Percentiles rank a stretch among this genome's conserved stretches.
Evolutionary conservation across 2,797 vertebrate genomes (phyloP).

Genomic region (Hapalemur alaotrensis): DNA sequence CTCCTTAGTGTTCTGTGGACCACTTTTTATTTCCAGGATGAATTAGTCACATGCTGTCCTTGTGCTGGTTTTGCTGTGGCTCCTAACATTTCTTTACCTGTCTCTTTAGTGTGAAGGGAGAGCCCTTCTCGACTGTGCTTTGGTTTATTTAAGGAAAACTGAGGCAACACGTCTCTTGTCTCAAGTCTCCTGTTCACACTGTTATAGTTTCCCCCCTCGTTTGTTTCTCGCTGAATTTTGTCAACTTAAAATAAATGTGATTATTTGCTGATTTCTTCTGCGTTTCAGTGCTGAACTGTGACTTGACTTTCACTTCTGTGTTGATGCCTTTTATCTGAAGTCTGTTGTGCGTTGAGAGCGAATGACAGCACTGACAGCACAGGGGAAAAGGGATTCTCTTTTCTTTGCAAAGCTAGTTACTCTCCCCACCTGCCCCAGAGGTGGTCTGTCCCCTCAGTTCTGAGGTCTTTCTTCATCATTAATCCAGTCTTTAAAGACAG

Average conservation of each 20-base stretch:
- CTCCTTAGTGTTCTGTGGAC: rapidly evolving
- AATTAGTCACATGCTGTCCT: rapidly evolving
- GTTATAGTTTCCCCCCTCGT: not conserved
- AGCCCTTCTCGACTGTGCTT: not conserved
- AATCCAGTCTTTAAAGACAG: not conserved
- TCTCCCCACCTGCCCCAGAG: not conserved
- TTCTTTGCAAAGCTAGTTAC: not conserved
- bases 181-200: rapidly evolving
- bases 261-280: not conserved
- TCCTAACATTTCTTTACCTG: rapidly evolving
- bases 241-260: not conserved
- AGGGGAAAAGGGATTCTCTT: not conserved
- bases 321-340: not conserved
- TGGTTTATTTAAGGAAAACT: not conserved
- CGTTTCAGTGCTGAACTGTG: not conserved
- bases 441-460: not conserved
- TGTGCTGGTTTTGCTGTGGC: not conserved
- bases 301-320: not conserved
- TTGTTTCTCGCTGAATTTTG: not conserved
- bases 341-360: not conserved
- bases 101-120: not conserved
- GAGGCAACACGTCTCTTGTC: rapidly evolving
- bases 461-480: not conserved
- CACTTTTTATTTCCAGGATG: rapidly evolving
- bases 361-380: not conserved